These are phyloP conservation scores for Strix uralensis DNA, from an alignment of 2,113 vertebrate genomes.

Conservation along the genomic window DNA sequence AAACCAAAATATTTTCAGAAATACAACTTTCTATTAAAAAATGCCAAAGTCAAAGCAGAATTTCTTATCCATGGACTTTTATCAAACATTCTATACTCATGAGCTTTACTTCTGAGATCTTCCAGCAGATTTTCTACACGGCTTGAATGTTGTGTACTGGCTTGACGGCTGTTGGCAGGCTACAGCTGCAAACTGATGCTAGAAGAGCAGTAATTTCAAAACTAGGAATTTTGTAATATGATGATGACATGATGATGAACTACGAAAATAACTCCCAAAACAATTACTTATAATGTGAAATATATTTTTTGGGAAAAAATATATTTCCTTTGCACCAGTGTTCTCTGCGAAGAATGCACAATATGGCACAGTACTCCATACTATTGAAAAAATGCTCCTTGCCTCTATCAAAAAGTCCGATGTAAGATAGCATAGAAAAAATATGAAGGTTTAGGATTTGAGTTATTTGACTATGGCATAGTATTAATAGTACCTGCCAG, in stretches of 20 bases:
- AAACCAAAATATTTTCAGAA: neutral
- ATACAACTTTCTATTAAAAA: neutral
- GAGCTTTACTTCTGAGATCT: neutral
- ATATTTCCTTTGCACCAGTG: neutral
- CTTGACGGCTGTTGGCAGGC: neutral
- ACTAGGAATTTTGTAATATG: neutral
- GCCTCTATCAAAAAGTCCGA: neutral
- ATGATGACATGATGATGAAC: neutral
- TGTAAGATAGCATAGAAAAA: neutral
- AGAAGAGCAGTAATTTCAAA: neutral
- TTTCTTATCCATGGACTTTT: neutral
- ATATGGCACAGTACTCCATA: neutral
- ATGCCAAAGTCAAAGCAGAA: neutral
- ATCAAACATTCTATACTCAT: neutral
- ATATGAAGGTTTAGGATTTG: neutral
- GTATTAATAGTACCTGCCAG: neutral
- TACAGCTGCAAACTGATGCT: neutral
- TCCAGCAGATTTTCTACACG: neutral
- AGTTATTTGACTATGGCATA: neutral
- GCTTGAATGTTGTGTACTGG: neutral
- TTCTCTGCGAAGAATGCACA: neutral
- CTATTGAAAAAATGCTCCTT: neutral
- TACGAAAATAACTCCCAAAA: neutral
- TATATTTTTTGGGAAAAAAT: neutral
- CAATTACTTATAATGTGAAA: neutral